Evolutionary conservation across 2,797 vertebrate genomes (phyloP).

Genomic region (Malacoraja senta): DNA sequence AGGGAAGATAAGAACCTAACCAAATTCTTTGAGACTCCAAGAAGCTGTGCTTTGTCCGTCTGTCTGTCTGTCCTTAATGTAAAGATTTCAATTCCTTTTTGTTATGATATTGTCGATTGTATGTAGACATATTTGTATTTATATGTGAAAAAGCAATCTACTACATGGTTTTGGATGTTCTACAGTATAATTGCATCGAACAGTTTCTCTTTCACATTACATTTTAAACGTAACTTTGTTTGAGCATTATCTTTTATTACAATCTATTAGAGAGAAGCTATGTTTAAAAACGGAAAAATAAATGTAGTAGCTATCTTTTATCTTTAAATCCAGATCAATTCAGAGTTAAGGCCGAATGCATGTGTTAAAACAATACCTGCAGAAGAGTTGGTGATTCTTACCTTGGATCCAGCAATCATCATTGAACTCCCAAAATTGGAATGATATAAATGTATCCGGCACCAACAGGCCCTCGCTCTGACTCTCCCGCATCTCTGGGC

Average conservation of each 20-base stretch:
- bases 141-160: conserved; percentile 36
- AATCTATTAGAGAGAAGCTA: neutral
- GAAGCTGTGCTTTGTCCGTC: conserved; percentile 42
- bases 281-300: neutral
- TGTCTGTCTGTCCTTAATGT: conserved; percentile 45
- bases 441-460: too few species aligned
- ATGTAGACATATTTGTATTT: conserved; percentile 38
- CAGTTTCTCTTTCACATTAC: neutral
- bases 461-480: too few species aligned
- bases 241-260: neutral
- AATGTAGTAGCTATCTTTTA: neutral
- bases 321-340: neutral
- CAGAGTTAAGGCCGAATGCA: neutral
- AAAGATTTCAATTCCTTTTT: conserved; percentile 44
- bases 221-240: neutral
- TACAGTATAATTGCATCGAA: neutral
- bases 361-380: neutral
- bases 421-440: too few species aligned
- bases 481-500: too few species aligned
- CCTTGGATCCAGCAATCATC: too few species aligned
- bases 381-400: too few species aligned
- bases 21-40: conserved; percentile 48
- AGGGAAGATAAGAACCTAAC: conserved; percentile 46
- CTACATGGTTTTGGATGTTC: conserved; percentile 44
- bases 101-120: conserved; percentile 41